Conservation (phyloP, 2,113 vertebrate genomes). For the Oncorhynchus clarkii region DNA sequence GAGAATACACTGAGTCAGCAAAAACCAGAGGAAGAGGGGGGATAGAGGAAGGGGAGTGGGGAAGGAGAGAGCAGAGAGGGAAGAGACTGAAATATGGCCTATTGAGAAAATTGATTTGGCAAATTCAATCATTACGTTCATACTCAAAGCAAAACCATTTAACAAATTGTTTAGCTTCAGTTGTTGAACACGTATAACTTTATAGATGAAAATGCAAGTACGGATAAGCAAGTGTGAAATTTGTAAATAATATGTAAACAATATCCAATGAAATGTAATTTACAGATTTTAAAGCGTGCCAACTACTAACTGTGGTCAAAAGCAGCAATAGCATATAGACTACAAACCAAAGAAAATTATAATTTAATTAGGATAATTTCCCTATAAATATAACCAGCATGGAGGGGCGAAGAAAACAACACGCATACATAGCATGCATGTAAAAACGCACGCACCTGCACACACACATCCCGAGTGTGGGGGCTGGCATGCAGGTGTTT, state of each 20-base stretch:
- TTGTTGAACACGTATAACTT: not conserved
- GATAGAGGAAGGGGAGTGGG: not conserved
- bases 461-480: not conserved
- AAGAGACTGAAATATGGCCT: not conserved
- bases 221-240: not conserved
- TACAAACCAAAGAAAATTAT: not conserved
- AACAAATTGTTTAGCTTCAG: not conserved
- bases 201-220: not conserved
- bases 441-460: not conserved
- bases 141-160: not conserved
- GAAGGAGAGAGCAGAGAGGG: not conserved
- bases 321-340: not conserved
- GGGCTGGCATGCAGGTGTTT: too few species aligned
- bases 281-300: too few species aligned
- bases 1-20: constrained; percentile 60
- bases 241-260: not conserved
- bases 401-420: not conserved
- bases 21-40: constrained; percentile 24
- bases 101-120: not conserved
- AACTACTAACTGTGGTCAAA: not conserved
- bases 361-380: not conserved
- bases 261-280: not conserved
- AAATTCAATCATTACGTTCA: not conserved
- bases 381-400: not conserved
- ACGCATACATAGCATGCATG: not conserved